phyloP scores from a whole-genome alignment of 1,140 invertebrate species.

The Asobara japonica region DNA sequence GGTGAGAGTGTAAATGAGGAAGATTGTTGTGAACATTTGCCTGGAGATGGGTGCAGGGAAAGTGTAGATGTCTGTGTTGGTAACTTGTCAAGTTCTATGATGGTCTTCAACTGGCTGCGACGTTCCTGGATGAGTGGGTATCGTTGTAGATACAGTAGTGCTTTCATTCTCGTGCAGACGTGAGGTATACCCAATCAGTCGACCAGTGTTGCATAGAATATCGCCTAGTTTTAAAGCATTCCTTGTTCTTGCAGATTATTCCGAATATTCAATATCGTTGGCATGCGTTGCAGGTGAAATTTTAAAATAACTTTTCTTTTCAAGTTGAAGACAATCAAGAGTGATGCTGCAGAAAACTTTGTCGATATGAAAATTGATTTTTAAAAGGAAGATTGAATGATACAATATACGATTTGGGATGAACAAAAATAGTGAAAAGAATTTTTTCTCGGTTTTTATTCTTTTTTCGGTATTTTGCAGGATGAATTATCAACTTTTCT shows the following conservation, averaged over 20 bases:
- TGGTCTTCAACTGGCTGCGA: background rate
- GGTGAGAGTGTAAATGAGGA: background rate
- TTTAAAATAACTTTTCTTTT: background rate
- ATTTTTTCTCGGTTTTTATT: too few relatives aligned
- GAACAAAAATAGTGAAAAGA: too few relatives aligned
- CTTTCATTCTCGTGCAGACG: background rate
- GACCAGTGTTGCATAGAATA: constrained; percentile 2
- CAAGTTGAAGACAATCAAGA: background rate
- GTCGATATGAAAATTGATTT: background rate
- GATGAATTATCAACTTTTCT: too few relatives aligned
- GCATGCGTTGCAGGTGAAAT: background rate
- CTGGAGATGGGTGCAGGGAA: constrained; percentile 21
- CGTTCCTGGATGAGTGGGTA: background rate
- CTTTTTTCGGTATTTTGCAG: too few relatives aligned
- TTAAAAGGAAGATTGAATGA: background rate
- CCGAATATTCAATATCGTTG: background rate
- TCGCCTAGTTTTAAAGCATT: constrained; percentile 26
- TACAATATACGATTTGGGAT: background rate
- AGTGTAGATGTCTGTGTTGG: constrained; percentile 26
- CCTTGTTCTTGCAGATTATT: constrained; percentile 22
- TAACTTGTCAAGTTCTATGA: background rate
- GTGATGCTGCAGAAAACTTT: background rate
- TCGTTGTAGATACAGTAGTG: background rate
- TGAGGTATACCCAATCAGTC: constrained; percentile 2
- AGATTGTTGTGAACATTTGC: constrained; percentile 13